These are phyloP conservation scores for Thaumatotibia leucotreta DNA, from an alignment of 1,140 invertebrate species.

Conservation along the genomic window DNA sequence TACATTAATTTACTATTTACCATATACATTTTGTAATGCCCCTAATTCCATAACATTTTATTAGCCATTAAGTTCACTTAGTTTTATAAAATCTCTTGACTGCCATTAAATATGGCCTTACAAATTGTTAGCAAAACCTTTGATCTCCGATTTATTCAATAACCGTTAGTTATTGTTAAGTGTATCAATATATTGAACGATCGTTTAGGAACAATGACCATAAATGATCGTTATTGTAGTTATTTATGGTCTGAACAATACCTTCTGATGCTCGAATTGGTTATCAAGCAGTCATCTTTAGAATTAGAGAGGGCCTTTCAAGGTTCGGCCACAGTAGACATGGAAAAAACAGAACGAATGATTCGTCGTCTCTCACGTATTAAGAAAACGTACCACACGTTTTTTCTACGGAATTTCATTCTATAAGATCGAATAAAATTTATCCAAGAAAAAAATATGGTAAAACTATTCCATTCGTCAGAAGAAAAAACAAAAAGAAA, in stretches of 20 bases:
- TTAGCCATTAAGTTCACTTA: no score
- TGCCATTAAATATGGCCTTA: no score
- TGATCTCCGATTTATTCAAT: background rate
- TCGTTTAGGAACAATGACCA: background rate
- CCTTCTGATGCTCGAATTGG: background rate
- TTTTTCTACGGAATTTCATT: no score
- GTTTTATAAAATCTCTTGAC: no score
- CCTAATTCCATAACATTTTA: no score
- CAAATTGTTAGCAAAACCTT: background rate
- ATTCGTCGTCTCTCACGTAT: background rate
- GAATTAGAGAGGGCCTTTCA: background rate
- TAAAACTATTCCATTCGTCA: no score
- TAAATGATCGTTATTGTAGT: background rate
- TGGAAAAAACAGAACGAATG: background rate
- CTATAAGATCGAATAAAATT: no score
- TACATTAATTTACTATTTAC: no score
- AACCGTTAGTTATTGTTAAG: background rate
- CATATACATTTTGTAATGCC: no score
- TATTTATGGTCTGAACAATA: background rate
- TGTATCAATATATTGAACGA: background rate
- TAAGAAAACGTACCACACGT: no score
- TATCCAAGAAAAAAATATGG: no score
- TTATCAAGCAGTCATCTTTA: background rate
- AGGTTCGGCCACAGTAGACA: background rate
- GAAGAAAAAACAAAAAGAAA: no score